phyloP scores from a whole-genome alignment of 2,888 invertebrate species.

The Erpobdella octoculata region DNA sequence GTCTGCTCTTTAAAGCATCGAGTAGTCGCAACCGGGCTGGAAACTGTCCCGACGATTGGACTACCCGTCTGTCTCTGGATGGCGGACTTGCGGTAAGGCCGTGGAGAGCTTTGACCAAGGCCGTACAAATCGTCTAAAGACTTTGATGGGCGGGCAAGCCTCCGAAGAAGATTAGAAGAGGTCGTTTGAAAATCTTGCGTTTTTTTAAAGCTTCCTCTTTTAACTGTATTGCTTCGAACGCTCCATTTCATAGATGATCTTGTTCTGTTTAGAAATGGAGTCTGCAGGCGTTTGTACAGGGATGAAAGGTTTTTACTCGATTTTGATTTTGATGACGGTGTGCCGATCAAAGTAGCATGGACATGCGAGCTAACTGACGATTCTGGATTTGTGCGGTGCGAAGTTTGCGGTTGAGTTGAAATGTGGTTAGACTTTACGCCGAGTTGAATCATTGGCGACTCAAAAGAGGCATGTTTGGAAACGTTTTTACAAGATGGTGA shows the following conservation, averaged over 20 bases:
- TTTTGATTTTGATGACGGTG: background rate
- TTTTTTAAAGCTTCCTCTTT: background rate
- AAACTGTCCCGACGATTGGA: no score
- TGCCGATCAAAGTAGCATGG: no score
- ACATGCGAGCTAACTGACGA: no score
- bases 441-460: background rate
- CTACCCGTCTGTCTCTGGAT: no score
- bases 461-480: background rate
- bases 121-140: slow-evolving; percentile 11
- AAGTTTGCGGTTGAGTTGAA: no score
- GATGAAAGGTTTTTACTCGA: background rate
- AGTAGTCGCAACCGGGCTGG: no score
- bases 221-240: background rate
- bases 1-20: no score
- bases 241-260: background rate
- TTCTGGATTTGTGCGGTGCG: no score
- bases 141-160: background rate
- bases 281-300: background rate
- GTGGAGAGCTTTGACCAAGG: background rate
- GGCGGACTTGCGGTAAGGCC: no score
- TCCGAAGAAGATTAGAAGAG: background rate
- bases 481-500: background rate
- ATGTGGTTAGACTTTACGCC: background rate
- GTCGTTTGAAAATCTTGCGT: background rate
- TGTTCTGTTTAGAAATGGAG: background rate